Base-by-base conservation (phyloP, 2,888 invertebrate species). In the Amitus sp. region DNA sequence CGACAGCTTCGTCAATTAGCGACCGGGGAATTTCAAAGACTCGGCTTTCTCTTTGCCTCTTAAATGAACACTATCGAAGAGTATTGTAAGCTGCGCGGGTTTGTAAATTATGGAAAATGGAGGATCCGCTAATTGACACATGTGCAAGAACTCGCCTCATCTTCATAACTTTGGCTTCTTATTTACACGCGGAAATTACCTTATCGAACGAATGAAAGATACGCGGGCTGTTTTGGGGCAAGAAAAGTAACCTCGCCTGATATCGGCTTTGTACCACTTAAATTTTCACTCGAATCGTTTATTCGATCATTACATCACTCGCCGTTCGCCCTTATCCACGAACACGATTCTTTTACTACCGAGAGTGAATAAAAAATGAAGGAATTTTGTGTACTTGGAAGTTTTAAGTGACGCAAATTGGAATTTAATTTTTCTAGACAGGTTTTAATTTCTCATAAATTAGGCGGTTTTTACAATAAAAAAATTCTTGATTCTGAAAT, bases 41-140 rank as follows among this genome's bases (percentile, higher is more conserved):
- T 10, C 19, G 20, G 15, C n/a, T 42, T 42, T 18, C 42, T 39
- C 39, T 12, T 5, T 27, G 28, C 33, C 10, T 3, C 23, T 23
- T 23, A 23, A 23, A 23, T 23, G n/a, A 33, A 33, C n/a, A 33
- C n/a, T 33, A 3, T 12, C 33, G 33, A 33, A 9, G 10, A 23
- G 23, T 23, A 23, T 23, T 23, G 23, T 23, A 7, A 23, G 23
- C 23, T 23, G 23, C 23, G 23, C 23, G 33, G 13, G 37, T 37
- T 37, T 12, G 20, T 20, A 13, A 42, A 18, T 18, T 42, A 39
- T 55, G 48, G 45, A 55, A 55, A 47, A 48, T 27, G 15, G 30
- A 19, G 28, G 37, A 18, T 15, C n/a, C 42, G 40, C 49, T 62
- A 62, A 62, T 53, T 52, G 55, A 61, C 60, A 19, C 45, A 55